Evolutionary conservation across 1,140 invertebrate genomes (phyloP).

Genomic region (Pogonomyrmex californicus): DNA sequence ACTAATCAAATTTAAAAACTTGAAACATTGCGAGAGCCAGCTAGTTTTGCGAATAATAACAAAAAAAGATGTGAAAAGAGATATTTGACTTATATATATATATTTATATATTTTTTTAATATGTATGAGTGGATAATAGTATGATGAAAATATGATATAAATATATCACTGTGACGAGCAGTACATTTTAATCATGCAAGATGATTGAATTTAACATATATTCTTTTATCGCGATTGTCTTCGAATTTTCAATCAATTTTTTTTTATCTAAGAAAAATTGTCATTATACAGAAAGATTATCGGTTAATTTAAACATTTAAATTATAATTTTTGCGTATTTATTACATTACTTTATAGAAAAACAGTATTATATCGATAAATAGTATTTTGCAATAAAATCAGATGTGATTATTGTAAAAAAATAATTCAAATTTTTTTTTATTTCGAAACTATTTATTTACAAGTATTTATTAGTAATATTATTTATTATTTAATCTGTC

Average conservation of each 20-base stretch:
- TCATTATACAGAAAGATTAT: neutral
- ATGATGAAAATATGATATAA: constrained; percentile 9
- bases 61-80: neutral
- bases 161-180: neutral
- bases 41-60: neutral
- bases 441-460: neutral
- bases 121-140: neutral
- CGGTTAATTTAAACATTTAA: too few species aligned
- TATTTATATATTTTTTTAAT: too few species aligned
- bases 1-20: constrained; percentile 62
- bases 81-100: neutral
- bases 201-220: neutral
- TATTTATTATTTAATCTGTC: neutral
- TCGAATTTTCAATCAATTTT: neutral
- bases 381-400: neutral
- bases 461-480: neutral
- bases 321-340: neutral
- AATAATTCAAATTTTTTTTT: neutral
- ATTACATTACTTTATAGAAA: neutral
- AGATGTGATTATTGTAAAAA: neutral
- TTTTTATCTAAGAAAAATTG: neutral
- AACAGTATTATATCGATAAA: neutral
- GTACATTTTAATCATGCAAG: neutral
- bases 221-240: neutral
- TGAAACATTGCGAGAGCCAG: neutral